Percentiles rank a stretch among this genome's conserved stretches.
phyloP scores from a whole-genome alignment of 2,113 vertebrate species.

The Orthonyx spaldingii region DNA sequence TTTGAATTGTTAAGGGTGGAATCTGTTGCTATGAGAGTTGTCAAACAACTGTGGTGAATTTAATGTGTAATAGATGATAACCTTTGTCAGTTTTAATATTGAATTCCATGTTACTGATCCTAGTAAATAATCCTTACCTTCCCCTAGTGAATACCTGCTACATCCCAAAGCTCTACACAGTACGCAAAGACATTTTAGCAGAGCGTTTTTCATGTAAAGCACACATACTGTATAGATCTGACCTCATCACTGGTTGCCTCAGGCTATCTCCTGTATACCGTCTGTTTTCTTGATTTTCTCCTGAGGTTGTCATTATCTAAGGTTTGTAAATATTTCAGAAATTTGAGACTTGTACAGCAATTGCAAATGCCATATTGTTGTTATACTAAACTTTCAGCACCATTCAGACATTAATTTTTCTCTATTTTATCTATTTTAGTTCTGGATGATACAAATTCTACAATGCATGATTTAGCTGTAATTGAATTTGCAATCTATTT shows the following conservation, averaged over 20 bases:
- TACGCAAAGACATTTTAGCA: slow-evolving; percentile 78
- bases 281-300: slow-evolving; percentile 79
- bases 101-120: slow-evolving; percentile 82
- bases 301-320: slow-evolving; percentile 80
- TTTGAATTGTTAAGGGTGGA: slow-evolving; percentile 71
- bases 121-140: slow-evolving; percentile 76
- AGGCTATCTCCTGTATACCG: slow-evolving; percentile 76
- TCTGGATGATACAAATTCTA: neutral
- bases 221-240: slow-evolving; percentile 80
- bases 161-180: slow-evolving; percentile 73
- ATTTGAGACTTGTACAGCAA: slow-evolving; percentile 10
- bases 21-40: slow-evolving; percentile 74
- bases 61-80: slow-evolving; percentile 81
- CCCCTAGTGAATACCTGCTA: slow-evolving; percentile 76
- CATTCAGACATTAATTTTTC: neutral
- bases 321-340: slow-evolving; percentile 87
- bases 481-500: slow-evolving; percentile 35
- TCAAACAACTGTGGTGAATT: slow-evolving; percentile 81
- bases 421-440: slow-evolving; percentile 9
- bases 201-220: slow-evolving; percentile 85
- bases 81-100: slow-evolving; percentile 84
- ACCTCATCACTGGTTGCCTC: slow-evolving; percentile 79
- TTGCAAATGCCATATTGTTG: slow-evolving; percentile 48
- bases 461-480: neutral
- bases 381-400: neutral